A percentile compares a stretch with the other conserved stretches of the same genome.
phyloP scores from a whole-genome alignment of 2,888 invertebrate species.

The Tipula confusa region DNA sequence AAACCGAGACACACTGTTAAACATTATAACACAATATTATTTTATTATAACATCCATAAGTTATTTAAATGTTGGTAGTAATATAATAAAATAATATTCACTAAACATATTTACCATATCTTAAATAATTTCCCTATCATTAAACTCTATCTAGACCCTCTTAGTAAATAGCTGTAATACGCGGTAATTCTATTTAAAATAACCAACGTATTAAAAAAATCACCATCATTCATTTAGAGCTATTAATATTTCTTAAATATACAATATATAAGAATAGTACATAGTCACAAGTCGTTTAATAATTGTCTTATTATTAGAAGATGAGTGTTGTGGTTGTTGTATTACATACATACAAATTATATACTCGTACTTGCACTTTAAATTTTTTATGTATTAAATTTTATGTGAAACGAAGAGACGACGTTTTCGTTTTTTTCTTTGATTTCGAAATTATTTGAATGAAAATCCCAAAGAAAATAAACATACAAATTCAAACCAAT shows the following conservation, averaged over 20 bases:
- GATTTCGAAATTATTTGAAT: background rate
- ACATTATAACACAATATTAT: too few relatives aligned
- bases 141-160: background rate
- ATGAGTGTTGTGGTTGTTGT: background rate
- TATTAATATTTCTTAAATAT: background rate
- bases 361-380: background rate
- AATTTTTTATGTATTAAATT: background rate
- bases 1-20: too few relatives aligned
- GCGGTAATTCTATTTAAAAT: background rate
- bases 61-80: too few relatives aligned
- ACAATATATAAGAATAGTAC: background rate
- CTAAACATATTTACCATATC: background rate
- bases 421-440: background rate
- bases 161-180: background rate
- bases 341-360: background rate
- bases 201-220: background rate
- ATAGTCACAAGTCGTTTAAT: background rate
- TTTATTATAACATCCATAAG: too few relatives aligned
- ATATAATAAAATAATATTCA: too few relatives aligned
- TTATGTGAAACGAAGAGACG: background rate
- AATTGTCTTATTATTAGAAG: background rate
- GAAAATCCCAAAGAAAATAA: background rate
- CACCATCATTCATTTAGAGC: background rate
- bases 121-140: background rate
- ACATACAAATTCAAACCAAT: background rate